phyloP scores from a whole-genome alignment of 2,113 vertebrate species.

The Cololabis saira region DNA sequence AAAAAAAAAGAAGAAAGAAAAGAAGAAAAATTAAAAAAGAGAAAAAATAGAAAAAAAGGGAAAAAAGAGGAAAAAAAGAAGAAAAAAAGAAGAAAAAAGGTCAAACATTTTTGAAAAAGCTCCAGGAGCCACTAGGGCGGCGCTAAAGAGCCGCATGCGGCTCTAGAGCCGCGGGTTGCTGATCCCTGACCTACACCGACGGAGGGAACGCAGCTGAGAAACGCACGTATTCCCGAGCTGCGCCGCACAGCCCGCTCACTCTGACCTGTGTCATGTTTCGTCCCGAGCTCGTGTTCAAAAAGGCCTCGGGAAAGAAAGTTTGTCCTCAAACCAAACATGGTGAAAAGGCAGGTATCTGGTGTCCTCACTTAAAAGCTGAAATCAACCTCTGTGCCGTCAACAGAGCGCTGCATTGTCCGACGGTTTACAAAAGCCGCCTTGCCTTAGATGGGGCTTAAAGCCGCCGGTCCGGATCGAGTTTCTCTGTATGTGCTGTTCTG shows the following conservation, averaged over 20 bases:
- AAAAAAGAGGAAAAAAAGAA: no score
- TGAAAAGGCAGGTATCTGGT: slow-evolving; percentile 72
- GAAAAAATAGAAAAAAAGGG: no score
- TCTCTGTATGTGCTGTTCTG: slow-evolving; percentile 67
- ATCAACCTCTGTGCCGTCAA: slow-evolving; percentile 67
- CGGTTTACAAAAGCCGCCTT: slow-evolving; percentile 70
- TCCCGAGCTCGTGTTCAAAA: slow-evolving; percentile 49
- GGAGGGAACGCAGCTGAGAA: slow-evolving; percentile 2
- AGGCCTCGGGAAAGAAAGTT: slow-evolving; percentile 58
- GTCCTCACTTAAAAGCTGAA: slow-evolving; percentile 74
- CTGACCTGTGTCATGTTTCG: slow-evolving; percentile 52
- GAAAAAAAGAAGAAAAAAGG: no score
- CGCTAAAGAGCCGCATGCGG: no score
- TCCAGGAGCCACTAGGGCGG: no score
- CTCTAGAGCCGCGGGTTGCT: no score
- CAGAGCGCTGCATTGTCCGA: slow-evolving; percentile 77
- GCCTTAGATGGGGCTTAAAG: slow-evolving; percentile 76
- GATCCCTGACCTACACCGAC: no score
- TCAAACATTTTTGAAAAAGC: no score
- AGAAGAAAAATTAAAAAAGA: no score
- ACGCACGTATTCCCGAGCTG: slow-evolving; percentile 13
- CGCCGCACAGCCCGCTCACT: slow-evolving; percentile 2
- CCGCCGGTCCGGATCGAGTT: slow-evolving; percentile 70
- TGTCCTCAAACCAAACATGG: slow-evolving; percentile 53
- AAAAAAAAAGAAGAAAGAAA: no score